Evolutionary conservation across 2,888 invertebrate genomes (phyloP), one percentile per base, ranked within the genome.

Genomic region (Apocheima hispidaria): DNA sequence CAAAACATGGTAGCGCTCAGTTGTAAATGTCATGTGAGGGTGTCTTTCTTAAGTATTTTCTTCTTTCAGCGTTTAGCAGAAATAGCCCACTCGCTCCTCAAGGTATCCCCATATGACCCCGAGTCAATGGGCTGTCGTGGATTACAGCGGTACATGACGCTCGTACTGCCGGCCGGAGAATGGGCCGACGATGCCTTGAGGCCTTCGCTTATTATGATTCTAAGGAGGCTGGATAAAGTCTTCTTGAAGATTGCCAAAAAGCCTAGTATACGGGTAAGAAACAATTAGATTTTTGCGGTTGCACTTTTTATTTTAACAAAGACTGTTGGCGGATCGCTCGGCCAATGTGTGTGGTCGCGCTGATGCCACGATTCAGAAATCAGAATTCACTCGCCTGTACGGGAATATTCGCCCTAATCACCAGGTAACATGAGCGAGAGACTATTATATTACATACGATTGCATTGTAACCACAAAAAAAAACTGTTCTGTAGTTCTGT

Each of bases 231-330:
- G 9, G 99, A 99, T 83, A 98, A 99, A 83, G 98, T 99, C 0
- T 99, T 99, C 82, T 94, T 96, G 53, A 99, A 99, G 89, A 98
- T 99, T 69, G 98, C 98, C 40, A 99, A 99, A 87, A 99, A 99
- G 83, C 96, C 98, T 1, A 97, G 97, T 12, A 97, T 98, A 64
- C 92, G 98, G 75, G 96, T 96, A 83, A 86, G 91, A 14, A 43
- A 9, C 18, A 18, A 18, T 35, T 1, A 2, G 2, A n/a, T 14
- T 35, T 4, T 1, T 23, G 21, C 43, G 2, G 2, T 5, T 14
- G 6, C 21, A 12, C 2, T 4, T 21, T 41, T 20, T 18, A 18
- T 38, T n/a, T n/a, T n/a, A n/a, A n/a, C n/a, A n/a, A n/a, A n/a
- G n/a, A n/a, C n/a, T n/a, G n/a, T n/a, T n/a, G n/a, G n/a, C n/a